Conservation (phyloP, 2,888 invertebrate species). For the Rhabditoides inermis region DNA sequence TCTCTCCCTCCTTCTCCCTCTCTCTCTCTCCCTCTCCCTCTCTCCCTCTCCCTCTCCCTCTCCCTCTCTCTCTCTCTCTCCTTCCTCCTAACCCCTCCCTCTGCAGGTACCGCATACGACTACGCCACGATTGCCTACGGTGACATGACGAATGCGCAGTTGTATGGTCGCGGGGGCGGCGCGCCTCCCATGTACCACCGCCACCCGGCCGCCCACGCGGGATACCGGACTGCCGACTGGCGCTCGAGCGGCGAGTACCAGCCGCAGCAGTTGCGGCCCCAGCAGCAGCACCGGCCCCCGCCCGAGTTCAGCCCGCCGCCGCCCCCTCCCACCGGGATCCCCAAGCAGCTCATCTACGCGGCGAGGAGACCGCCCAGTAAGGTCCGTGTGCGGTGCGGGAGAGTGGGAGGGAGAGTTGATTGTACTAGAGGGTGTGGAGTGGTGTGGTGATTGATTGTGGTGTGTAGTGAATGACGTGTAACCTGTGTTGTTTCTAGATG, state of each 20-base stretch:
- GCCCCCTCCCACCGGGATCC: slow-evolving; percentile 2
- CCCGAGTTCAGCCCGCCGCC: slow-evolving; percentile 11
- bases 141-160: too few relatives aligned
- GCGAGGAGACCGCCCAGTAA: not conserved
- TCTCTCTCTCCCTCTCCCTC: too few relatives aligned
- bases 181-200: slow-evolving; percentile 27
- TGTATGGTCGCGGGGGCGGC: too few relatives aligned
- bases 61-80: too few relatives aligned
- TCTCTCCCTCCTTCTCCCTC: too few relatives aligned
- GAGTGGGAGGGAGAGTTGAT: not conserved
- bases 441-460: too few relatives aligned
- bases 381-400: not conserved
- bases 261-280: not conserved
- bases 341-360: not conserved
- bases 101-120: slow-evolving; percentile 20
- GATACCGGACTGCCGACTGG: not conserved
- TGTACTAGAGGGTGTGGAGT: too few relatives aligned
- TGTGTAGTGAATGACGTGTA: too few relatives aligned
- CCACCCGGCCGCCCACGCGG: slow-evolving; percentile 4
- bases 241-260: not conserved
- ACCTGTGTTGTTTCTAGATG: slow-evolving; percentile 14
- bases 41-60: too few relatives aligned
- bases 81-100: too few relatives aligned
- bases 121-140: slow-evolving; percentile 42
- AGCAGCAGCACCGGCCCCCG: not conserved